Evolutionary conservation across 2,888 invertebrate species (phyloP).

Genomic region (Pheosia gnoma): DNA sequence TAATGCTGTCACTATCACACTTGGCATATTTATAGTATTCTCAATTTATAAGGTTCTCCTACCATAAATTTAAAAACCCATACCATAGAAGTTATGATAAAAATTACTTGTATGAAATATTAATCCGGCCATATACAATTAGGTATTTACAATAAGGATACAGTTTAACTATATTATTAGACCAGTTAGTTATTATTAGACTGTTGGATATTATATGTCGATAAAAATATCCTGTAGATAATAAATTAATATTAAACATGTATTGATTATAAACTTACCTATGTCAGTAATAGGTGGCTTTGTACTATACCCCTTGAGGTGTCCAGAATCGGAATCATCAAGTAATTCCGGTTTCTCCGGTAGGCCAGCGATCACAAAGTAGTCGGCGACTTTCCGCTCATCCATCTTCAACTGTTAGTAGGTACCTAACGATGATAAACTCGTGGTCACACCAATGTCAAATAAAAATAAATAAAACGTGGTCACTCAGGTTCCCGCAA

Average conservation of each 20-base stretch:
- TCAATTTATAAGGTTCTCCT: too few relatives aligned
- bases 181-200: too few relatives aligned
- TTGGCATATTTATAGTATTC: too few relatives aligned
- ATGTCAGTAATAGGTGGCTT: constrained; percentile 98
- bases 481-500: constrained; percentile 26
- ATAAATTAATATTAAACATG: neutral
- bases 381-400: constrained; percentile 96
- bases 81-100: too few relatives aligned
- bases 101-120: too few relatives aligned
- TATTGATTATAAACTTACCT: constrained; percentile 72
- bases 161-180: too few relatives aligned
- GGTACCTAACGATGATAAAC: constrained; percentile 46
- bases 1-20: too few relatives aligned
- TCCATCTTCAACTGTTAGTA: constrained; percentile 85
- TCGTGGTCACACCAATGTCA: constrained; percentile 37
- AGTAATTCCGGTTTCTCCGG: constrained; percentile 91
- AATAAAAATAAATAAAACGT: constrained; percentile 46
- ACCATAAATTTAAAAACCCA: too few relatives aligned
- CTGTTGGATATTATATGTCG: too few relatives aligned
- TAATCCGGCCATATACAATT: too few relatives aligned
- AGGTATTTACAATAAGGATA: too few relatives aligned
- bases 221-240: neutral
- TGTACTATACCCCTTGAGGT: constrained; percentile 91
- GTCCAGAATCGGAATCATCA: constrained; percentile 92
- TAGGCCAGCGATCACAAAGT: constrained; percentile 98